These are phyloP conservation scores for Mareca strepera DNA, from an alignment of 2,797 vertebrate species.

Conservation along the genomic window DNA sequence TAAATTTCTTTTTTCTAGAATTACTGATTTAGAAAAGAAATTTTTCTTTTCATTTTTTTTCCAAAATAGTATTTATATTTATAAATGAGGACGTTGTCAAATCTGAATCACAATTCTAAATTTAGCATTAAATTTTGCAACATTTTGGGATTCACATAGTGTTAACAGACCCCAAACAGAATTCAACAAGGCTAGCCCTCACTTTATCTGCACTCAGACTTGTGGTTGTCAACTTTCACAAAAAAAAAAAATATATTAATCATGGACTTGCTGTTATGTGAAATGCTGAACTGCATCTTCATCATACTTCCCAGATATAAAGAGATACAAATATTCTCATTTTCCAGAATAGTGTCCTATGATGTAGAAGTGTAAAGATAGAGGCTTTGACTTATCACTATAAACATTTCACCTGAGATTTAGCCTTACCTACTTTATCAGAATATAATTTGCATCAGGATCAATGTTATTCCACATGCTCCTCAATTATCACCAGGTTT, in stretches of 20 bases:
- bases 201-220: background rate
- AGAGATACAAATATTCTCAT: no score
- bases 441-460: background rate
- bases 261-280: background rate
- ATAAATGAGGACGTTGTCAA: background rate
- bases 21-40: background rate
- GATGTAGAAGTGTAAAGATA: background rate
- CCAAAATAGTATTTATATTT: background rate
- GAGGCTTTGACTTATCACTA: background rate
- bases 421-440: background rate
- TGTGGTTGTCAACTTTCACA: background rate
- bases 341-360: background rate
- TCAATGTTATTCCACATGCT: background rate
- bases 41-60: background rate
- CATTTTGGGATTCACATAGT: background rate
- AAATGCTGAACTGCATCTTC: background rate
- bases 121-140: background rate
- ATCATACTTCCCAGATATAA: background rate
- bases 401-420: background rate
- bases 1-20: background rate
- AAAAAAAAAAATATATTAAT: background rate
- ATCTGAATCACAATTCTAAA: background rate
- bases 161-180: background rate
- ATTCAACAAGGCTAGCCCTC: background rate
- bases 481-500: background rate